Percentiles rank a stretch among this genome's conserved stretches.
phyloP scores from a whole-genome alignment of 2,797 vertebrate species.

The Podarcis lilfordi region DNA sequence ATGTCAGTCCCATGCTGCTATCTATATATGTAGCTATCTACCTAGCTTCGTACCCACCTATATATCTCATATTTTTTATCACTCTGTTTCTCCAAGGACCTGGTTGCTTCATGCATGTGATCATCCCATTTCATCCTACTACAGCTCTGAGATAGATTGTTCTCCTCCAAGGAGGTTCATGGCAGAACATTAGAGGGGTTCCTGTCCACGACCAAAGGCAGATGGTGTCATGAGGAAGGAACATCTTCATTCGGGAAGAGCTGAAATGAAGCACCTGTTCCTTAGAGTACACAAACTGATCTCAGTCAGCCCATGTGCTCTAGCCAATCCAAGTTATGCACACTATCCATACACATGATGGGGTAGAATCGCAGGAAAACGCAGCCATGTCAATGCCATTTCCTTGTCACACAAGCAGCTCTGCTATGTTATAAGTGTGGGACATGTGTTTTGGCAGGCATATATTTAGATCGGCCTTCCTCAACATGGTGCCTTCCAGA shows the following conservation, averaged over 20 bases:
- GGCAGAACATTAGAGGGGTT: background rate
- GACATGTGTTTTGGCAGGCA: background rate
- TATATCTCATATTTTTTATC: background rate
- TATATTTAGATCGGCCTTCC: background rate
- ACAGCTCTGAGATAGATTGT: background rate
- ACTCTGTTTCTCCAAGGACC: background rate
- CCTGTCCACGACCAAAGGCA: background rate
- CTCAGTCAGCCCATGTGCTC: background rate
- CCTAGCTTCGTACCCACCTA: too few relatives aligned
- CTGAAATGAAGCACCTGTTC: background rate
- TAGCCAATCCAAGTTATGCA: background rate
- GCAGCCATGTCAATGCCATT: background rate
- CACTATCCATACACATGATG: background rate
- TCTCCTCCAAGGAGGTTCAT: too few relatives aligned
- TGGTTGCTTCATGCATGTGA: background rate
- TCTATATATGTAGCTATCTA: too few relatives aligned
- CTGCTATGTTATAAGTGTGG: background rate
- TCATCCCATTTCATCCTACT: background rate
- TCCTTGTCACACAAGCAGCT: background rate
- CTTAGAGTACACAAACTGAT: background rate
- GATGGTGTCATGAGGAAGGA: background rate
- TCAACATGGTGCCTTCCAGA: background rate
- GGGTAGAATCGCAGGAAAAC: background rate
- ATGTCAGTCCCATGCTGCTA: too few relatives aligned
- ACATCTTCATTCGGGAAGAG: background rate